These are phyloP conservation scores for Nothobranchius kuhntae DNA, from an alignment of 2,113 vertebrate species.

Conservation along the genomic window DNA sequence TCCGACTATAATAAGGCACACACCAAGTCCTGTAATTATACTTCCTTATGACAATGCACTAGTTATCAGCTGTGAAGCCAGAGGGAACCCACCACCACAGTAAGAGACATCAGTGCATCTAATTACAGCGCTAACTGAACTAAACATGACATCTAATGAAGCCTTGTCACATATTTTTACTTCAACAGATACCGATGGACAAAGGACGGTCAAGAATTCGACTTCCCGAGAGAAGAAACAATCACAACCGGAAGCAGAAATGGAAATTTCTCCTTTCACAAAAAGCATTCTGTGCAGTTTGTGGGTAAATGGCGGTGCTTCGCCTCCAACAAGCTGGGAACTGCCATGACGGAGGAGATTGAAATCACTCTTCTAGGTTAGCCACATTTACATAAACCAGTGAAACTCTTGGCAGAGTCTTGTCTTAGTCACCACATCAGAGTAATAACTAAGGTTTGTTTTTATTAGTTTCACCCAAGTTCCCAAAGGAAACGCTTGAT, in stretches of 20 bases:
- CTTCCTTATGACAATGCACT: conserved; percentile 86
- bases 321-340: conserved; percentile 88
- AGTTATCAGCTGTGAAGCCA: conserved; percentile 88
- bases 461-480: conserved; percentile 85
- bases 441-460: neutral
- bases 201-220: conserved; percentile 84
- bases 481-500: conserved; percentile 85
- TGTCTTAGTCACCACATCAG: neutral
- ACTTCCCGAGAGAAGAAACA: conserved; percentile 73
- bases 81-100: conserved; percentile 88
- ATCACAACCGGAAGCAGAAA: conserved; percentile 70
- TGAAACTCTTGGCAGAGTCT: neutral
- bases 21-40: conserved; percentile 80
- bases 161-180: neutral
- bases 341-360: conserved; percentile 89
- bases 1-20: conserved; percentile 86
- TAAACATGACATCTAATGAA: neutral
- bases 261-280: conserved; percentile 85
- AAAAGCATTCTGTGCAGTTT: conserved; percentile 76
- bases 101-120: conserved; percentile 73
- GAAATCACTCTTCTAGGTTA: conserved; percentile 87
- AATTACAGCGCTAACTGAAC: neutral
- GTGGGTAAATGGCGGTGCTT: conserved; percentile 92
- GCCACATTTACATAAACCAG: conserved; percentile 37
- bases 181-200: conserved; percentile 88